A percentile compares a stretch with the other conserved stretches of the same genome.
phyloP scores from a whole-genome alignment of 2,113 vertebrate species.

The Bubo bubo region DNA sequence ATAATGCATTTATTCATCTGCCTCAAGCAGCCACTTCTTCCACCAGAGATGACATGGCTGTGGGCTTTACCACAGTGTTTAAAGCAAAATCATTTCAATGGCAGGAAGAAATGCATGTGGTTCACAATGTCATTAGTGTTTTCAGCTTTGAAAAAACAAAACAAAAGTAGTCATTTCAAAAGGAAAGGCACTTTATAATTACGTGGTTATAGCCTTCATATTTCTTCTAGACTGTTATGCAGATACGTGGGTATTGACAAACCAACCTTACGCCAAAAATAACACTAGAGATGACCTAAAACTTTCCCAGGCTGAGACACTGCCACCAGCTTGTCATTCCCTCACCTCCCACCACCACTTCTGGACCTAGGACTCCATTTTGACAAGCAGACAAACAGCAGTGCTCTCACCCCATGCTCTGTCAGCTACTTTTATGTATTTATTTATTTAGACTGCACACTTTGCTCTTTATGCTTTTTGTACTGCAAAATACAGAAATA shows the following conservation, averaged over 20 bases:
- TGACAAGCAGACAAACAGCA: background rate
- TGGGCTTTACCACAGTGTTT: background rate
- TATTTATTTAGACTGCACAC: background rate
- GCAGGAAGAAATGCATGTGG: background rate
- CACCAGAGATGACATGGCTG: background rate
- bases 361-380: background rate
- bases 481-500: background rate
- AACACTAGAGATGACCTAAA: background rate
- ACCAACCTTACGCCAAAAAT: background rate
- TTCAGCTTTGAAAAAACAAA: background rate
- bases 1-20: no score
- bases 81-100: background rate
- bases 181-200: background rate
- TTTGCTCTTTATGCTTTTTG: background rate
- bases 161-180: background rate
- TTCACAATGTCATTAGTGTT: background rate
- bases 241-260: background rate
- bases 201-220: background rate
- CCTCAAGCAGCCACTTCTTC: background rate
- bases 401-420: background rate
- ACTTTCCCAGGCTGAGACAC: background rate
- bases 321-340: background rate
- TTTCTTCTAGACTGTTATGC: background rate
- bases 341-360: background rate
- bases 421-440: background rate